A percentile compares a stretch with the other conserved stretches of the same genome.
Evolutionary conservation across 1,140 invertebrate genomes (phyloP).

Genomic region (Bursaphelenchus mucronatus): DNA sequence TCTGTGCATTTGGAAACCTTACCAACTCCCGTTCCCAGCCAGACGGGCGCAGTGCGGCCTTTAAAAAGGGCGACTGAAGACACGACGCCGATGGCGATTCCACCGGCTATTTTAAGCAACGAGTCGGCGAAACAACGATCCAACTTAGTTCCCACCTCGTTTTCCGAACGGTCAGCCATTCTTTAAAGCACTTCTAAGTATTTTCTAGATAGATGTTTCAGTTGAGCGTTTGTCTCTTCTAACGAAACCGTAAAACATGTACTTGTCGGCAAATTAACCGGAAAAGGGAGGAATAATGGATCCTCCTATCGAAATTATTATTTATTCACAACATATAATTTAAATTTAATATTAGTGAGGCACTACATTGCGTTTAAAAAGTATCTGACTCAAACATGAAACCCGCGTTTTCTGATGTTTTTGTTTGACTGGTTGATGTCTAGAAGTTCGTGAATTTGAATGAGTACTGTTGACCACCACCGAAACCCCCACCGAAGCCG

Average conservation of each 20-base stretch:
- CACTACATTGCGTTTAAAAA: neutral
- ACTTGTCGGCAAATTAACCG: neutral
- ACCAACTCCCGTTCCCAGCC: conserved; percentile 48
- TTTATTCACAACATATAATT: neutral
- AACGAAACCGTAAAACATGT: too few species aligned
- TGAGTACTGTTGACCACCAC: conserved; percentile 71
- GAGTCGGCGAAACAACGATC: conserved; percentile 47
- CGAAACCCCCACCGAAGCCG: conserved; percentile 62
- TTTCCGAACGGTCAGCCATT: conserved; percentile 31
- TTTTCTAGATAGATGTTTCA: neutral
- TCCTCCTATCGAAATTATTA: neutral
- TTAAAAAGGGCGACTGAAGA: conserved; percentile 38
- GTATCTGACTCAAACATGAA: neutral
- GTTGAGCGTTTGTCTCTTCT: neutral
- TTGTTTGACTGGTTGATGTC: neutral
- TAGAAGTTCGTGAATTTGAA: conserved; percentile 74
- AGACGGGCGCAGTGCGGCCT: conserved; percentile 40
- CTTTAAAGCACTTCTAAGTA: neutral
- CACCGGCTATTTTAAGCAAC: conserved; percentile 38
- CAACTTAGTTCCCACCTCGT: conserved; percentile 40
- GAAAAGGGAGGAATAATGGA: neutral
- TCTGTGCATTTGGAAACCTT: neutral
- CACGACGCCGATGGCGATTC: conserved; percentile 39
- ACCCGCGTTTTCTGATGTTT: neutral
- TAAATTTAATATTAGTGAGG: neutral